Percentiles rank a stretch among this genome's conserved stretches.
These are phyloP conservation scores for Creontiades dilutus DNA, from an alignment of 2,888 invertebrate species.

Conservation along the genomic window DNA sequence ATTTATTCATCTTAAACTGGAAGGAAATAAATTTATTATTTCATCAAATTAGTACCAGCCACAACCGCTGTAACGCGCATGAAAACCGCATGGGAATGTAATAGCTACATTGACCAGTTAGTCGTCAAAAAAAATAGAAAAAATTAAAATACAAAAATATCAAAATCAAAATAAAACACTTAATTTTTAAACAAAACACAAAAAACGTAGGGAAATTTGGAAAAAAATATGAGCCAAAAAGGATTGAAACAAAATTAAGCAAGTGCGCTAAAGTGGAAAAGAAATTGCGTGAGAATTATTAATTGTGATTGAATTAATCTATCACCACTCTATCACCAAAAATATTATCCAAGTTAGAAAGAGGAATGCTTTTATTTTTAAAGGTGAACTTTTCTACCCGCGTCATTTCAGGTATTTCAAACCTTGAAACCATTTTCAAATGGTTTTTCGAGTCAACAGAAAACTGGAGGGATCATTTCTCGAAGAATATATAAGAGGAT, in stretches of 20 bases:
- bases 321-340: constrained; percentile 56
- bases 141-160: background rate
- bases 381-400: background rate
- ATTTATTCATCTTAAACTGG: too few relatives aligned
- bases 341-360: constrained; percentile 25
- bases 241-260: constrained; percentile 55
- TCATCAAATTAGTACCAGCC: constrained; percentile 5
- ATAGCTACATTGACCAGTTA: constrained; percentile 36
- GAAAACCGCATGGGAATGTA: constrained; percentile 37
- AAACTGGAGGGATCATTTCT: background rate
- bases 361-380: constrained; percentile 46
- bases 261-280: constrained; percentile 49
- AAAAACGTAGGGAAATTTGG: constrained; percentile 34
- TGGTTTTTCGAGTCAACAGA: background rate
- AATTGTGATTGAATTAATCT: constrained; percentile 49
- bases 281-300: constrained; percentile 51
- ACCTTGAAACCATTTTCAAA: background rate
- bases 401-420: background rate
- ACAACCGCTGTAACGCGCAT: background rate
- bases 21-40: too few relatives aligned
- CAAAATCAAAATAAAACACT: background rate
- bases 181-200: constrained; percentile 40
- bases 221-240: constrained; percentile 39
- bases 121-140: constrained; percentile 21
- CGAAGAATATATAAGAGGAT: too few relatives aligned